These are phyloP conservation scores for Apodemus agrarius DNA, from an alignment of 2,797 vertebrate genomes.

Conservation along the genomic window DNA sequence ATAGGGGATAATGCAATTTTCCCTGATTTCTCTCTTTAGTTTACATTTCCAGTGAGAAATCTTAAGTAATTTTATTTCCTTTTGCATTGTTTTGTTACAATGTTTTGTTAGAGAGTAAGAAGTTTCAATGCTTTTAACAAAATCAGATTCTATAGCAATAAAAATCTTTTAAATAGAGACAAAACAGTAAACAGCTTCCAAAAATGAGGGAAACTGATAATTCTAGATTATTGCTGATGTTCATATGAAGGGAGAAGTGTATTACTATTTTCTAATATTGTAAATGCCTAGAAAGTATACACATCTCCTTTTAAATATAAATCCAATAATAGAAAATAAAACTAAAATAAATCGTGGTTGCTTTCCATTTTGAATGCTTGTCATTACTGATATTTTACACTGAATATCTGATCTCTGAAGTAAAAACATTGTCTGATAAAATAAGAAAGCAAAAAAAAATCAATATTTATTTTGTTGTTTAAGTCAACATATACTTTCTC, in stretches of 20 bases:
- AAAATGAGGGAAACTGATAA: neutral
- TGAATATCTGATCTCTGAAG: neutral
- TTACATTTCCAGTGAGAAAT: neutral
- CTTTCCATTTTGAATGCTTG: neutral
- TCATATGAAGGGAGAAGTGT: neutral
- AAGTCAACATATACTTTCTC: neutral
- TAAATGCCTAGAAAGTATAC: neutral
- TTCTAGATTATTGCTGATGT: neutral
- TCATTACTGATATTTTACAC: neutral
- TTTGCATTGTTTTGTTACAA: neutral
- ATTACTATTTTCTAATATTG: neutral
- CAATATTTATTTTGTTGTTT: neutral
- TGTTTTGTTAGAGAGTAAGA: neutral
- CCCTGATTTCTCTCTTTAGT: neutral
- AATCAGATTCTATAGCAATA: slow-evolving; percentile 6
- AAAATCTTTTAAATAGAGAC: neutral
- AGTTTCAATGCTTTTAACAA: neutral
- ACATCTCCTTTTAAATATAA: neutral
- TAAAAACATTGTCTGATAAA: slow-evolving; percentile 13
- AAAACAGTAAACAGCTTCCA: neutral
- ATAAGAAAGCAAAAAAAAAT: neutral
- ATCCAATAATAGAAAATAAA: neutral
- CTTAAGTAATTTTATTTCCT: neutral
- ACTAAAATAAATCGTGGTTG: neutral
- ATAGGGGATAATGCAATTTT: neutral